Evolutionary conservation across 2,113 vertebrate species (phyloP).

Genomic region (Lepisosteus oculatus): DNA sequence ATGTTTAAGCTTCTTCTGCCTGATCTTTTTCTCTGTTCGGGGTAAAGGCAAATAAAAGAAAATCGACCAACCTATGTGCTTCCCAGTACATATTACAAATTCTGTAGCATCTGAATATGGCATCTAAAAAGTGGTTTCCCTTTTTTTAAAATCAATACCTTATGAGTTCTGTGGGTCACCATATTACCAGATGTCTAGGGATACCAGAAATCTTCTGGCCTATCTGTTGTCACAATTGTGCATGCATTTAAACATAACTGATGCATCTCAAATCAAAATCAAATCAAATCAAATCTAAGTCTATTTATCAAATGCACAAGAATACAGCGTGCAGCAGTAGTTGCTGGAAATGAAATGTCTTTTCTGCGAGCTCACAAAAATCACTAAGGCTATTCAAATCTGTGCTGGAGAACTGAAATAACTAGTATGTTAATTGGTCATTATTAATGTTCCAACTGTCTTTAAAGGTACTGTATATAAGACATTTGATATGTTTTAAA

Average conservation of each 20-base stretch:
- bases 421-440: not conserved
- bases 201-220: slow-evolving; percentile 44
- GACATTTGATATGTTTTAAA: not conserved
- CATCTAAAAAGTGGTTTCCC: not conserved
- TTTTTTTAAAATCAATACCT: slow-evolving; percentile 5
- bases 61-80: not conserved
- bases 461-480: not conserved
- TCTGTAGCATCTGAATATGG: not conserved
- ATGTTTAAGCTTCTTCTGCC: too few relatives aligned
- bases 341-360: too few relatives aligned
- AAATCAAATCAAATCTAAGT: slow-evolving; percentile 30
- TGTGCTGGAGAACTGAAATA: slow-evolving; percentile 38
- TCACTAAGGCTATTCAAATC: slow-evolving; percentile 18
- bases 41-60: not conserved
- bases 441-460: not conserved
- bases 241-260: slow-evolving; percentile 54
- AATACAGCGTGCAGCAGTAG: too few relatives aligned
- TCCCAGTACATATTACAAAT: not conserved
- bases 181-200: slow-evolving; percentile 24
- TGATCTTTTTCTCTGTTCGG: too few relatives aligned
- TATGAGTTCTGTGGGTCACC: slow-evolving; percentile 15
- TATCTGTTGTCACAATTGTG: slow-evolving; percentile 67
- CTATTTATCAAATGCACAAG: too few relatives aligned
- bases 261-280: slow-evolving; percentile 42
- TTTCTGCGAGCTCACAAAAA: too few relatives aligned